phyloP scores from a whole-genome alignment of 2,888 invertebrate genomes.

The Fissipunctia ypsillon region DNA sequence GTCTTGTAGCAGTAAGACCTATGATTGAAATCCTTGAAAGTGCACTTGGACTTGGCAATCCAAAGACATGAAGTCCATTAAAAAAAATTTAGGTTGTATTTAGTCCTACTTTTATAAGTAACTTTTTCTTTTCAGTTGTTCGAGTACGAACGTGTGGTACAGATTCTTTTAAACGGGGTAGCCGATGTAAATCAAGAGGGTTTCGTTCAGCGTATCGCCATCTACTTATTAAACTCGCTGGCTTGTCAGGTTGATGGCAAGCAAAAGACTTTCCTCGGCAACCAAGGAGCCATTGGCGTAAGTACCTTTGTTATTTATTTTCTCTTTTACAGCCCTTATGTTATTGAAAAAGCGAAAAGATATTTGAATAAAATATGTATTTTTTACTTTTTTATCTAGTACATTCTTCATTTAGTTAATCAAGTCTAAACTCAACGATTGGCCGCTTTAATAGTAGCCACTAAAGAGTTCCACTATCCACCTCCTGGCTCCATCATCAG shows the following conservation, averaged over 20 bases:
- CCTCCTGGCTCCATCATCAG: too few species aligned
- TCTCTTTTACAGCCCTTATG: slow-evolving; percentile 1
- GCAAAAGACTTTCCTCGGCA: slow-evolving; percentile 97
- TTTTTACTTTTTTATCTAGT: too few species aligned
- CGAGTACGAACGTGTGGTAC: slow-evolving; percentile 96
- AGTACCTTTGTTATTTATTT: slow-evolving; percentile 71
- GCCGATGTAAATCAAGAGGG: slow-evolving; percentile 96
- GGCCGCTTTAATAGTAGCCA: too few species aligned
- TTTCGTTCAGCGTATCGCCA: slow-evolving; percentile 98
- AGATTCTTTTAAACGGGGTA: slow-evolving; percentile 95
- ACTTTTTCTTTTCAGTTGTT: slow-evolving; percentile 92
- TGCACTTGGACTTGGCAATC: background rate
- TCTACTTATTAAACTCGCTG: slow-evolving; percentile 98
- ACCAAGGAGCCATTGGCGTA: slow-evolving; percentile 96
- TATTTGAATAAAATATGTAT: too few species aligned
- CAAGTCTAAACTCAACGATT: too few species aligned
- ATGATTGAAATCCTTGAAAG: slow-evolving; percentile 1
- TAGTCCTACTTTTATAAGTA: background rate
- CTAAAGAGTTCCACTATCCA: too few species aligned
- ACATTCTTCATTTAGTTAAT: too few species aligned
- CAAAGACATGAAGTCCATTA: background rate
- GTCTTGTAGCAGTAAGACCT: background rate
- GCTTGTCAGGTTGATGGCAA: slow-evolving; percentile 98
- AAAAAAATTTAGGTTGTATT: background rate
- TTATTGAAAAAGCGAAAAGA: background rate